A percentile compares a stretch with the other conserved stretches of the same genome.
Conservation (phyloP, 2,113 vertebrate genomes). For the Peucedramus taeniatus region DNA sequence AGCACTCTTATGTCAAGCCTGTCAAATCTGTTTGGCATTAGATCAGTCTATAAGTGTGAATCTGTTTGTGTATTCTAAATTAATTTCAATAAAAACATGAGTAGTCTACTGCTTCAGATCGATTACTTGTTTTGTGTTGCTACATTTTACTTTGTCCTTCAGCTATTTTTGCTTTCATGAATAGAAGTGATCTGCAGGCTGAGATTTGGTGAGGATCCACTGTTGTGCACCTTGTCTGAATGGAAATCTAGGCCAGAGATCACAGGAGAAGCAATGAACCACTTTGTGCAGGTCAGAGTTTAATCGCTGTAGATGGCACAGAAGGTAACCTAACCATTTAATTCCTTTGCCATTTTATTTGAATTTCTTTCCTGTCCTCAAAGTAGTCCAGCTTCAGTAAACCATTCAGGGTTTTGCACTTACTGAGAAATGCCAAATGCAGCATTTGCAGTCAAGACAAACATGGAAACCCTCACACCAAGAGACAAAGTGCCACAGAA, state of each 20-base stretch:
- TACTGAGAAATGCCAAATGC: neutral
- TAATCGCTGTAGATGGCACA: accelerated
- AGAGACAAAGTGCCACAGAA: neutral
- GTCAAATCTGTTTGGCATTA: neutral
- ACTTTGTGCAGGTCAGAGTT: neutral
- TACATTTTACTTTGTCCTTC: neutral
- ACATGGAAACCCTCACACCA: neutral
- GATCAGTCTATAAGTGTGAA: neutral
- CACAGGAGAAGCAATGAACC: neutral
- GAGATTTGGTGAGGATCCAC: neutral
- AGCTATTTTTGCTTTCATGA: neutral
- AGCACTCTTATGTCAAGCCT: neutral
- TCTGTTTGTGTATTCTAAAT: neutral
- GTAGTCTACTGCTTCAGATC: neutral
- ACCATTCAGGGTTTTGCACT: neutral
- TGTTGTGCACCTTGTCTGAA: neutral
- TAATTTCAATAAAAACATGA: neutral
- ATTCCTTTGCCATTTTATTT: neutral
- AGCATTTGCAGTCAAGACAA: neutral
- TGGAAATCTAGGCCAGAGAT: neutral
- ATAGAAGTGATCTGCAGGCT: neutral
- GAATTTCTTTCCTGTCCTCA: neutral
- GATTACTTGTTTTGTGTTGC: neutral
- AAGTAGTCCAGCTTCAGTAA: neutral
- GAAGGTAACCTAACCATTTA: neutral